Base-by-base conservation (phyloP, 2,888 invertebrate genomes). In the Dynastes tityus region DNA sequence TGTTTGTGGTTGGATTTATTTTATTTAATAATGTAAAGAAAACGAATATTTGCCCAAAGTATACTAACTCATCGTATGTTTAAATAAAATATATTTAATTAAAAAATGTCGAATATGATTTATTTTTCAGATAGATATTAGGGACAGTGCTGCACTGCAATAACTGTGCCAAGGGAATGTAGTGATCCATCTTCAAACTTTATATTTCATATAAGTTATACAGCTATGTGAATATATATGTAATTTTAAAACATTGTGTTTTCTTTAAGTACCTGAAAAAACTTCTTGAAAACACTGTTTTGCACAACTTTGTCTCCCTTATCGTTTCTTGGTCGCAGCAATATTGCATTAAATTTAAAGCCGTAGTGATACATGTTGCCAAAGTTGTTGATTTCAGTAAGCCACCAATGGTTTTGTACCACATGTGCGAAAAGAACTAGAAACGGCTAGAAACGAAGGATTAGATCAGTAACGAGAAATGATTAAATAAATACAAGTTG, bases 1-100 rank as follows among this genome's bases (percentile, higher is more conserved):
- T 84, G 81, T 84, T 85, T 83, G 85, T 83, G 85, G 85, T 86
- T 87, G 86, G 85, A 85, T 85, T 85, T 85, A 85, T 83, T 85
- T 84, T 84, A 81, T 81, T 82, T 82, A 81, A 84, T 82, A 82
- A 83, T 74, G 80, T 79, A 53, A 55, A 79, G 74, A 73, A 80
- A 76, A 75, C 70, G 81, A 83, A 82, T 83, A 84, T 85, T 85
- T 86, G 85, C 84, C 85, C 85, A 85, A 86, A 86, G 85, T 86
- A 86, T 86, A 86, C 85, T 85, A 85, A 86, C 85, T 81, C 77
- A 78, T 80, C 78, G 78, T 81, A 81, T 80, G 78, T 82, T 79
- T 80, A 80, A 79, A 79, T 76, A 80, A 80, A 68, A 65, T 78
- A 73, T 78, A 73, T 74, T 78, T 63, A 78, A 79, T 63, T 51